Percentiles rank a stretch among this genome's conserved stretches.
These are phyloP conservation scores for Propithecus deckenii DNA, from an alignment of 2,797 vertebrate species.

Conservation along the genomic window DNA sequence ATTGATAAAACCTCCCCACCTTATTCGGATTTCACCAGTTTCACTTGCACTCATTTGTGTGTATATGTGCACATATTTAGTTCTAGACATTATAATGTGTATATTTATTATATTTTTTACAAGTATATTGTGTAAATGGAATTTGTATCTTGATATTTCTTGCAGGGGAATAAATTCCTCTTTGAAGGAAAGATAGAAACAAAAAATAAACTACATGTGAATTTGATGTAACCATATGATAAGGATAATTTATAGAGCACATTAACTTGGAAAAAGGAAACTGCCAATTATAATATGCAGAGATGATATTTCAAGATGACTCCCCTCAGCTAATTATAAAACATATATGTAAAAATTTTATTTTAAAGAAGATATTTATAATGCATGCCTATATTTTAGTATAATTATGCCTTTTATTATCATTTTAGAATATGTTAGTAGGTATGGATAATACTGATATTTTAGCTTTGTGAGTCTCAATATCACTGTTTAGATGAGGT, in stretches of 20 bases:
- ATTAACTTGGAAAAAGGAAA: neutral
- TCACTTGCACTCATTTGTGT: neutral
- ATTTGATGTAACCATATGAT: neutral
- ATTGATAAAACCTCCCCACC: neutral
- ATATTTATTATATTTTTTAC: neutral
- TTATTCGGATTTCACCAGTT: neutral
- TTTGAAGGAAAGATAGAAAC: neutral
- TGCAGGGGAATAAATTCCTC: neutral
- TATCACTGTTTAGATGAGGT: neutral
- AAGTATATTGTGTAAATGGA: neutral
- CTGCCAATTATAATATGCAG: neutral
- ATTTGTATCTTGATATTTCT: neutral
- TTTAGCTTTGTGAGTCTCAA: neutral
- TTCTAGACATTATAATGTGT: neutral
- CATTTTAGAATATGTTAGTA: neutral
- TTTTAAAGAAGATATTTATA: neutral
- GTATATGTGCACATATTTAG: neutral
- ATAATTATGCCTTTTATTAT: neutral
- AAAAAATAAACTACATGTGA: neutral
- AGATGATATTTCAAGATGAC: neutral
- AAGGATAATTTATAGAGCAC: neutral
- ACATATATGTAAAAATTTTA: neutral
- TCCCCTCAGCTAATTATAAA: neutral
- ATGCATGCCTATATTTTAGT: neutral
- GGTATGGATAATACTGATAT: neutral